Evolutionary conservation across 1,140 invertebrate species (phyloP).

Genomic region (Streblospio benedicti): DNA sequence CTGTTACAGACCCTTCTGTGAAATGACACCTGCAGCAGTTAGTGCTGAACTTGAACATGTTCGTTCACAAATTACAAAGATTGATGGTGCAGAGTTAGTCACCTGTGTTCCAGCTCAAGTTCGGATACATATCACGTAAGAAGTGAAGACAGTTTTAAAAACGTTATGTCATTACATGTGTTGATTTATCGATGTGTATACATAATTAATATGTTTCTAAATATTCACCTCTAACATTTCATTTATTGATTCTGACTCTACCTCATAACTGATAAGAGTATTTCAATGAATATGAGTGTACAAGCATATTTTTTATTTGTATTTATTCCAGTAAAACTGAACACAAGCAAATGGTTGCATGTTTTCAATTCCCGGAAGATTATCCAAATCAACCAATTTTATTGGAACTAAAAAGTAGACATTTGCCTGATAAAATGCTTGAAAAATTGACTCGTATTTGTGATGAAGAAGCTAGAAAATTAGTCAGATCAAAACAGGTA

Average conservation of each 20-base stretch:
- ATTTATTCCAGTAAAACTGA: slow-evolving; percentile 50
- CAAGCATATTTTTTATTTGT: background rate
- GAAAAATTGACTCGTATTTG: slow-evolving; percentile 56
- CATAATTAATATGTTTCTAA: slow-evolving; percentile 1
- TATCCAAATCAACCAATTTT: slow-evolving; percentile 56
- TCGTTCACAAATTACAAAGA: background rate
- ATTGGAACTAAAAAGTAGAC: slow-evolving; percentile 66
- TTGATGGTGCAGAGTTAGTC: slow-evolving; percentile 57
- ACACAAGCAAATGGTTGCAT: slow-evolving; percentile 57
- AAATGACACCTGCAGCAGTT: too few species aligned
- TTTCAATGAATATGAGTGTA: background rate
- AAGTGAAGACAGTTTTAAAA: slow-evolving; percentile 1
- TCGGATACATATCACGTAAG: slow-evolving; percentile 59
- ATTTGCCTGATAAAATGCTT: slow-evolving; percentile 57
- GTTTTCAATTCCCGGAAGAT: slow-evolving; percentile 58
- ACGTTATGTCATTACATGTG: background rate
- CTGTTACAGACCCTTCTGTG: too few species aligned
- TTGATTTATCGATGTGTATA: background rate
- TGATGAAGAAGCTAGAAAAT: slow-evolving; percentile 59
- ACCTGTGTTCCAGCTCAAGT: slow-evolving; percentile 59
- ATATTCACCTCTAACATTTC: slow-evolving; percentile 2
- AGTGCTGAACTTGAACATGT: slow-evolving; percentile 3
- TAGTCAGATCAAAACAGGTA: slow-evolving; percentile 52
- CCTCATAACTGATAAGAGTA: slow-evolving; percentile 4
- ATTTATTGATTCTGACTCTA: slow-evolving; percentile 4